Base-by-base conservation (phyloP, 2,888 invertebrate species). In the Amblyjoppa proteus region DNA sequence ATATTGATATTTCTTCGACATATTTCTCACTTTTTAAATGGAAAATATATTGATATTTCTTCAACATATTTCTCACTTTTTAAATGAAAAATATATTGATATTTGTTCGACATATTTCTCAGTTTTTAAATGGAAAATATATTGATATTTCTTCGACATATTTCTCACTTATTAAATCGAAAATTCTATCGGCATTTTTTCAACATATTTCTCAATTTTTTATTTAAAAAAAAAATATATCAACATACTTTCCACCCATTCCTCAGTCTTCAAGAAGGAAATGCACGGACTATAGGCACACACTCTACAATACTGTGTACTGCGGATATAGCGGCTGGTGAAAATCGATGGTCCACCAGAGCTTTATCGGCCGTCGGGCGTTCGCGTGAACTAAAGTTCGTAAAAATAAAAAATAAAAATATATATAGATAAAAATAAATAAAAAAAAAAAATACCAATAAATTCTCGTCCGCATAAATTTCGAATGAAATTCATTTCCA, bases 341-440 rank as follows among this genome's bases (percentile, higher is more conserved):
- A 51, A n/a, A 49, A 75, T 75, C 75, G 64, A 75, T 75, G 16
- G 64, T 51, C n/a, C 34, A 6, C 20, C 1, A 49, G 74, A 41
- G 49, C 64, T 58, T 75, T 75, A 75, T 75, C 75, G 75, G 64
- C 75, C 64, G 75, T 66, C 64, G 75, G 75, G 11, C 25, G 2
- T 56, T 56, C 25, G 56, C 5, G 6, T 56, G 25, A 20, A 20
- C 20, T 56, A 3, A 20, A 56, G 0, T 38, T n/a, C 25, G 25
- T 9, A 9, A 56, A 56, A 56, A 56, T 25, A 53, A 53, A 53
- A 53, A 25, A 20, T 20, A 20, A 20, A 20, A 20, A 20, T 20
- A 20, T 20, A 25, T 6, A 20, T 1, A 9, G 25, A 20, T 11
- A 53, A 53, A 53, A 53, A 51, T n/a, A 20, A 53, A n/a, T 2